Evolutionary conservation across 2,113 vertebrate species (phyloP).

Genomic region (Typhlomys cinereus): DNA sequence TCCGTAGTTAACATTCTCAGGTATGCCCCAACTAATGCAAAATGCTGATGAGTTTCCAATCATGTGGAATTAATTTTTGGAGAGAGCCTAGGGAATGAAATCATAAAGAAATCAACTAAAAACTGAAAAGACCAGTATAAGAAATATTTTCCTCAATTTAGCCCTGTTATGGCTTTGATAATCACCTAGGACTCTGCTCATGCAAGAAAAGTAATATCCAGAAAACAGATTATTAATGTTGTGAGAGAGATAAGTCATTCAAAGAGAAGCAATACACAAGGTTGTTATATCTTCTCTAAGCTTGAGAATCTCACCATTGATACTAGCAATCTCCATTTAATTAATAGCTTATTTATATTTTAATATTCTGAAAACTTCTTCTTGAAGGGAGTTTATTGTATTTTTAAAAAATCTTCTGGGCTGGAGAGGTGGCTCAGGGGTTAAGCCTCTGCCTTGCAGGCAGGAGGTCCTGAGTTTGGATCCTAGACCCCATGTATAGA

Average conservation of each 20-base stretch:
- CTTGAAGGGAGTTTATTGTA: neutral
- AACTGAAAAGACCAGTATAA: constrained; percentile 37
- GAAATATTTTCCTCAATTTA: constrained; percentile 66
- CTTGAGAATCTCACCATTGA: neutral
- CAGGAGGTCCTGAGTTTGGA: too few relatives aligned
- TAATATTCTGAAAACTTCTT: neutral
- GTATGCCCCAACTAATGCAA: constrained; percentile 47
- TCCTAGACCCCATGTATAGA: too few relatives aligned
- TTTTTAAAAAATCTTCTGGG: too few relatives aligned
- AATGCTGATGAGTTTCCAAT: constrained; percentile 65
- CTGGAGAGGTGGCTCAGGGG: too few relatives aligned
- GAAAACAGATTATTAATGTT: constrained; percentile 40
- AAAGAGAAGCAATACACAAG: constrained; percentile 25
- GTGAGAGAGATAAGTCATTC: constrained; percentile 30
- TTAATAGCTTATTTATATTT: constrained; percentile 35
- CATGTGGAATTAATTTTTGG: constrained; percentile 67
- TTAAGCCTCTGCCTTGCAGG: too few relatives aligned
- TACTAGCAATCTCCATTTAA: neutral
- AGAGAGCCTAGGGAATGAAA: constrained; percentile 51
- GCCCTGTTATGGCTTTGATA: constrained; percentile 7
- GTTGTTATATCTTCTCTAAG: neutral
- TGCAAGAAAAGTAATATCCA: constrained; percentile 44
- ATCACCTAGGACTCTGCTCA: constrained; percentile 40
- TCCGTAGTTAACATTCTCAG: constrained; percentile 61
- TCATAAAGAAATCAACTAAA: constrained; percentile 61